phyloP scores from a whole-genome alignment of 2,888 invertebrate genomes.

The Physocephala rufipes region DNA sequence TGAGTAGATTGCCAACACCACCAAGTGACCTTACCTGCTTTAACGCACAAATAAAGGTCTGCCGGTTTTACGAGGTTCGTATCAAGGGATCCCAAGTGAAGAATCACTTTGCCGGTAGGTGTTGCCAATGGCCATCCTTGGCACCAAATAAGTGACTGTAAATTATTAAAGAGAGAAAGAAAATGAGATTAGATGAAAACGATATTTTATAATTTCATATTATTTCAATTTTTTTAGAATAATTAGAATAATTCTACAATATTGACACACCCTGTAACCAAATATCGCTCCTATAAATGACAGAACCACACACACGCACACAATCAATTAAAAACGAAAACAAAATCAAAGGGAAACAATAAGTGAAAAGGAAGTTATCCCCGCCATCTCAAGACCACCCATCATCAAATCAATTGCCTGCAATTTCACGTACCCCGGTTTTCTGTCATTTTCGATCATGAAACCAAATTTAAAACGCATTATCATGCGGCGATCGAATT shows the following conservation, averaged over 20 bases:
- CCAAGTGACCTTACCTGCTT: slow-evolving; percentile 53
- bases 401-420: slow-evolving; percentile 23
- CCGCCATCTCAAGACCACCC: slow-evolving; percentile 1
- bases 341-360: no score
- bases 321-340: no score
- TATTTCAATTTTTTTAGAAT: not conserved
- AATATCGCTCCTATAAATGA: slow-evolving; percentile 1
- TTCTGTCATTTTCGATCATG: slow-evolving; percentile 10
- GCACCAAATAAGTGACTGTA: slow-evolving; percentile 70
- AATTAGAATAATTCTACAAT: not conserved
- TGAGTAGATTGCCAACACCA: not conserved
- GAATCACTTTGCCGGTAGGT: slow-evolving; percentile 70
- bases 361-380: not conserved
- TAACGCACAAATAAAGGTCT: slow-evolving; percentile 75
- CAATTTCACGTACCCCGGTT: not conserved
- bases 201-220: not conserved
- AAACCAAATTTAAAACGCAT: slow-evolving; percentile 14
- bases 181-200: no score
- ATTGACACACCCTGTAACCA: not conserved
- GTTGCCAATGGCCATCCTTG: slow-evolving; percentile 76
- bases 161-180: slow-evolving; percentile 47
- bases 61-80: slow-evolving; percentile 70
- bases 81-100: slow-evolving; percentile 73
- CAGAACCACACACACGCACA: not conserved
- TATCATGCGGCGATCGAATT: slow-evolving; percentile 9